Base-by-base conservation (phyloP, 2,113 vertebrate genomes). In the Brachyistius frenatus region DNA sequence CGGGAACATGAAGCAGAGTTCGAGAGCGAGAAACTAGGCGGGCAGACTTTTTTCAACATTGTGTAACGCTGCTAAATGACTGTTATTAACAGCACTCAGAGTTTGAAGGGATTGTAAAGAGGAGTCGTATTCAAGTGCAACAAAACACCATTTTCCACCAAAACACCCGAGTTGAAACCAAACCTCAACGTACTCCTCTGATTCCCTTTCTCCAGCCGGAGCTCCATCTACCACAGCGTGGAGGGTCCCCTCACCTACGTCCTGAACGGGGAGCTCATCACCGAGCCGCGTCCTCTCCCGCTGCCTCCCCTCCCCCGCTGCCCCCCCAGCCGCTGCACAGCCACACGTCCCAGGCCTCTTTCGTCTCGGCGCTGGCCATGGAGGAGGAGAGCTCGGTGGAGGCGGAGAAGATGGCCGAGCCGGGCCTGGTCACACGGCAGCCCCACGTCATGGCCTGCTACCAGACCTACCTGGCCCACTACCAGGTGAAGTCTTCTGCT, bases 211-310 rank as follows among this genome's bases (percentile, higher is more conserved):
- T 5, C 5, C 55, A 98, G 96, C 60, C 96, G 96, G 53, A 96
- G 95, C 0, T 97, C 98, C 70, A 97, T 99, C 86, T 99, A 99
- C 91, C 98, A 99, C 91, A 99, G 98, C 5, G 95, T 98, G 2
- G 98, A 99, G 82, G 98, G 98, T 2, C 97, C 98, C 5, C 94
- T 99, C 54, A 96, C 94, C 56, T 95, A 93, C 31, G 93, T 95
- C 44, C 84, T 95, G 23, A 97, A 96, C 0, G 94, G 95, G 62
- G 96, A 97, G 76, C 86, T 92, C 15, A 91, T 93, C 78, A 93
- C 95, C 0, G 98, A 97, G 88, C 90, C 95, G 4, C 96, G 96
- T 35, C 94, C 84, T 0, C 88, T 96, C 78, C 91, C 94, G 39
- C 91, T 96, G 74, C 94, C 80, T 0, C 85, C 96, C 0, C 68